Evolutionary conservation across 1,140 invertebrate species (phyloP), one percentile per base, ranked within the genome.

Genomic region (Magallana gigas): DNA sequence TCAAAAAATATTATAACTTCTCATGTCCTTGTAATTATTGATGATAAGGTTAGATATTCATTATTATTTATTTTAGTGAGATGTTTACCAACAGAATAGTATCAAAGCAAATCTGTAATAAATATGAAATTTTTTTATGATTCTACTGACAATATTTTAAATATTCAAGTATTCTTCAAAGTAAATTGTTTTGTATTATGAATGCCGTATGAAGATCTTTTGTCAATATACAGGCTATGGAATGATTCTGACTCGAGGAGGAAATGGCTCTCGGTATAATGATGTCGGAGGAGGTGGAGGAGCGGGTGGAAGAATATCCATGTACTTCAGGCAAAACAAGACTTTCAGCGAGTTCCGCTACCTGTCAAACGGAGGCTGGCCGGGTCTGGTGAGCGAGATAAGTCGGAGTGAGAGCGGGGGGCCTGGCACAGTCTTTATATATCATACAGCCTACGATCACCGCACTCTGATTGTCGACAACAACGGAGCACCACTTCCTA

Each of bases 301-400:
- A 1, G 90, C 86, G 23, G 92, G 92, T 23, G 92, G 92, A 0
- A 87, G 92, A 80, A 90, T 93, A 18, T 91, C 92, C 1, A 89
- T 93, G 88, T 91, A 93, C 59, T 92, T 92, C 80, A 59, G 88
- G 56, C 64, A 88, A 62, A 93, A 93, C 84, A 80, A 88, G 8
- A 93, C 92, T 11, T 93, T 92, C 81, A 92, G 88, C 86, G 91
- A 92, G 59, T 93, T 93, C 82, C 88, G 90, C 11, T 92, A 90
- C 83, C 85, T 92, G 12, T 88, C 92, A 11, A 88, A 91, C 91
- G 92, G 92, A 57, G 92, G 92, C 0, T 84, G 64, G 58, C 88
- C 91, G 11, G 89, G 88, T 1, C 85, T 76, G 59, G 71, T 58
- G 12, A 91, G 91, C 84, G 71, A 64, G 36, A 81, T 58, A 2